These are phyloP conservation scores for Varanus komodoensis DNA, from an alignment of 2,113 vertebrate species.

Conservation along the genomic window DNA sequence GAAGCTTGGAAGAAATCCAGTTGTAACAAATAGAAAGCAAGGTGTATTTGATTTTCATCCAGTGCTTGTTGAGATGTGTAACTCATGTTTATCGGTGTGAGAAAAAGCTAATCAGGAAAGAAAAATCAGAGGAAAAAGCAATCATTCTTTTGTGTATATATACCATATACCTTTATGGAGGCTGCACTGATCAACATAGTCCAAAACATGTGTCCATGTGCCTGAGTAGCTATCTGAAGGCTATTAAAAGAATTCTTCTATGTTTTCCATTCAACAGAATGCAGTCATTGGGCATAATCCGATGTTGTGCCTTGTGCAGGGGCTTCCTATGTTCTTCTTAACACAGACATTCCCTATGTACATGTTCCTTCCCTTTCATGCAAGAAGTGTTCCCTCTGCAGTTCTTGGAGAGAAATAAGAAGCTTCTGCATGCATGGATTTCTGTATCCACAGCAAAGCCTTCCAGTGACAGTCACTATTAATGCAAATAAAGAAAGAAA, in stretches of 20 bases:
- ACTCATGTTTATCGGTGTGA: conserved; percentile 65
- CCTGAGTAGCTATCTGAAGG: not conserved
- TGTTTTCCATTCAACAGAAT: not conserved
- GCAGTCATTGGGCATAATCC: not conserved
- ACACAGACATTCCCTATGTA: not conserved
- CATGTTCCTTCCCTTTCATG: not conserved
- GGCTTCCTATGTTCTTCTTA: not conserved
- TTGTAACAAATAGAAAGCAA: conserved; percentile 57
- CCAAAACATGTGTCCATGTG: conserved; percentile 5
- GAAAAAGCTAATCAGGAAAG: conserved; percentile 37
- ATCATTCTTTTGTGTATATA: not conserved
- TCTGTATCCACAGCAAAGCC: not conserved
- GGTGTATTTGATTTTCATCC: conserved; percentile 47
- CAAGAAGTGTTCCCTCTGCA: not conserved
- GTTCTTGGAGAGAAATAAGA: conserved; percentile 22
- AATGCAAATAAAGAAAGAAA: not conserved
- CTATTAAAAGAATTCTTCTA: not conserved
- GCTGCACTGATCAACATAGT: conserved; percentile 15
- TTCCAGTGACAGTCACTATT: not conserved
- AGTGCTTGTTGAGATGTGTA: conserved; percentile 51
- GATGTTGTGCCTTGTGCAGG: not conserved
- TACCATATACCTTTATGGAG: conserved; percentile 36
- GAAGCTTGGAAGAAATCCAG: conserved; percentile 55
- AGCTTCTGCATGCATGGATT: not conserved
- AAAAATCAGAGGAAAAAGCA: not conserved